phyloP scores from a whole-genome alignment of 1,140 invertebrate species.

The Heliconius melpomene region DNA sequence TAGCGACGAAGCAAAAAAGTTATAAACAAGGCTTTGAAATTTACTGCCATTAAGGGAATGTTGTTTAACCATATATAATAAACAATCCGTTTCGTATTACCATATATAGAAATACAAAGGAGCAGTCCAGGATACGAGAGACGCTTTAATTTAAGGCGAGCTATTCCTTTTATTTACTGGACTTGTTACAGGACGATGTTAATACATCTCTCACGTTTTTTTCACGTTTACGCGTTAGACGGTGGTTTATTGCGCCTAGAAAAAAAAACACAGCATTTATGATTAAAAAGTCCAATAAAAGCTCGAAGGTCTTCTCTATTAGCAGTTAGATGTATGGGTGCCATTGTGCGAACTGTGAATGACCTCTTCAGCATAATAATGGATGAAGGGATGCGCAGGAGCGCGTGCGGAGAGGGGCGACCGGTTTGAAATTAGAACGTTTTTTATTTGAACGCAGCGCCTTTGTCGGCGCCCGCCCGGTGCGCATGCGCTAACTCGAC shows the following conservation, averaged over 20 bases:
- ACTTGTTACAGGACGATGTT: constrained; percentile 43
- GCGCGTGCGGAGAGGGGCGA: constrained; percentile 75
- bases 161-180: constrained; percentile 36
- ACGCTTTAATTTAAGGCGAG: constrained; percentile 34
- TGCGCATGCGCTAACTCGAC: constrained; percentile 78
- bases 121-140: constrained; percentile 33
- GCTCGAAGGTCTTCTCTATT: constrained; percentile 56
- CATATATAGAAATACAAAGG: constrained; percentile 41
- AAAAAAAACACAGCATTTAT: constrained; percentile 28
- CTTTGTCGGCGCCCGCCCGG: constrained; percentile 77
- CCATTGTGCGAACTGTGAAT: constrained; percentile 79
- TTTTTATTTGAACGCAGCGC: constrained; percentile 67
- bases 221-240: constrained; percentile 34
- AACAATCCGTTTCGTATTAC: constrained; percentile 31
- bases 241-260: constrained; percentile 32
- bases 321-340: constrained; percentile 61
- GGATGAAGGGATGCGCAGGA: constrained; percentile 77
- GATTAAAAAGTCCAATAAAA: constrained; percentile 50
- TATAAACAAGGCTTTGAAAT: constrained; percentile 23
- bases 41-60: constrained; percentile 27
- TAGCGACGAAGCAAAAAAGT: constrained; percentile 24
- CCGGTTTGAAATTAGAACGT: constrained; percentile 81
- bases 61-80: constrained; percentile 32
- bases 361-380: constrained; percentile 80
- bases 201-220: constrained; percentile 50